Base-by-base conservation (phyloP, 2,888 invertebrate species). In the Drosophila affinis region DNA sequence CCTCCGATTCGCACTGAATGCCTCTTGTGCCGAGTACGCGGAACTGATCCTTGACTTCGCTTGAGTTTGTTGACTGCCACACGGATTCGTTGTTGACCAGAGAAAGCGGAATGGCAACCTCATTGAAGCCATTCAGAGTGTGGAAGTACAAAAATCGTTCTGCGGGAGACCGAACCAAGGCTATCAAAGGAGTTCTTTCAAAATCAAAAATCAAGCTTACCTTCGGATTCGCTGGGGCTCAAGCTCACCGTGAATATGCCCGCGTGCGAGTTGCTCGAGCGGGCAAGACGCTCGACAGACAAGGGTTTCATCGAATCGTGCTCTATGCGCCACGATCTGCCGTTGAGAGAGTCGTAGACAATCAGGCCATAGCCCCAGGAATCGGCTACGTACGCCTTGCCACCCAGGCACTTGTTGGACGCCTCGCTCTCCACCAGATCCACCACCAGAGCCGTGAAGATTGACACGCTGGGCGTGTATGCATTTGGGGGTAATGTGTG, bases 1-100 rank as follows among this genome's bases (percentile, higher is more conserved):
- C 95, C 91, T 96, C 93, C 0, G 96, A 95, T 10, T 95, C 96
- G 14, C 95, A 93, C 90, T 97, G 97, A 0, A 94, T 94, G 61
- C 96, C 93, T 57, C 93, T 93, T 69, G 92, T 90, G 51, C 93
- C 92, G 70, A 94, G 93, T 54, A 93, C 86, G 29, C 92, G 90
- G 84, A 95, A 95, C 21, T 93, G 91, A 54, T 93, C 55, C 18
- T 64, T 48, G 1, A 46, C 29, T 6, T 93, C 91, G 0, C 90
- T 90, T 0, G 93, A 91, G 7, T 92, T 90, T 51, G 93, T 80
- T 0, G 72, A 60, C 14, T 65, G 61, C 91, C 95, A 95, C 5
- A 85, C 45, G 0, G 93, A 91, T 12, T 91, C 87, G 80, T 95
- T 94, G 75, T 94, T 93, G 24, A 95, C 90, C 14, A 94, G 77